These are phyloP conservation scores for Irena cyanogastra DNA, from an alignment of 2,113 vertebrate genomes.

Conservation along the genomic window DNA sequence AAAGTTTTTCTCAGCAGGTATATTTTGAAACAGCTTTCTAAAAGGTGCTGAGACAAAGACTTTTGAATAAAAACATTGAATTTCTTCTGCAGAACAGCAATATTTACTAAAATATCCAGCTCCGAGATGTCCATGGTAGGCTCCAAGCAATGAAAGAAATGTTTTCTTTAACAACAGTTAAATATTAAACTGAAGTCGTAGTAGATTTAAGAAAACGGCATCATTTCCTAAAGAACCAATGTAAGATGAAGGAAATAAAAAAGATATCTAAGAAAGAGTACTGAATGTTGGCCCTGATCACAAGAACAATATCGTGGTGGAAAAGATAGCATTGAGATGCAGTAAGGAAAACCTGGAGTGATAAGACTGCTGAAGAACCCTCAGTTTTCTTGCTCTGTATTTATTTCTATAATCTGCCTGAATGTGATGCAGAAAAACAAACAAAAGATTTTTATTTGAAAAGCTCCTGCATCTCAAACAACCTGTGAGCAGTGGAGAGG, in stretches of 20 bases:
- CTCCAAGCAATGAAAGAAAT: background rate
- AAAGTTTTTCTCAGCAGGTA: background rate
- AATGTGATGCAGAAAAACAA: background rate
- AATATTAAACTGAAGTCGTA: background rate
- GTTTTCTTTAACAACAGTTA: background rate
- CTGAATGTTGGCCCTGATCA: background rate
- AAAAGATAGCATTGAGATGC: background rate
- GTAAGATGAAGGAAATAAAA: background rate
- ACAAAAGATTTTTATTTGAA: background rate
- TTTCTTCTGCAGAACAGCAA: background rate
- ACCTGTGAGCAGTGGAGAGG: background rate
- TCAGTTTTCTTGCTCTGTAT: background rate
- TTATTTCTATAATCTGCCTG: background rate
- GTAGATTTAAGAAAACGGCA: background rate
- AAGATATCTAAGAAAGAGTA: background rate
- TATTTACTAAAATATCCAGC: background rate
- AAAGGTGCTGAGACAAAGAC: background rate
- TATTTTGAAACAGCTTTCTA: background rate
- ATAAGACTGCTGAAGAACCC: background rate
- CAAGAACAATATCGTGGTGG: rapidly evolving
- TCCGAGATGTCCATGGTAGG: background rate
- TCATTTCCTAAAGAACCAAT: background rate
- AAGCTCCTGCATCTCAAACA: background rate
- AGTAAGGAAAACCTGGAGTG: background rate
- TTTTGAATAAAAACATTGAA: background rate